A percentile compares a stretch with the other conserved stretches of the same genome.
These are phyloP conservation scores for Thalassoma bifasciatum DNA, from an alignment of 2,113 vertebrate genomes.

Conservation along the genomic window DNA sequence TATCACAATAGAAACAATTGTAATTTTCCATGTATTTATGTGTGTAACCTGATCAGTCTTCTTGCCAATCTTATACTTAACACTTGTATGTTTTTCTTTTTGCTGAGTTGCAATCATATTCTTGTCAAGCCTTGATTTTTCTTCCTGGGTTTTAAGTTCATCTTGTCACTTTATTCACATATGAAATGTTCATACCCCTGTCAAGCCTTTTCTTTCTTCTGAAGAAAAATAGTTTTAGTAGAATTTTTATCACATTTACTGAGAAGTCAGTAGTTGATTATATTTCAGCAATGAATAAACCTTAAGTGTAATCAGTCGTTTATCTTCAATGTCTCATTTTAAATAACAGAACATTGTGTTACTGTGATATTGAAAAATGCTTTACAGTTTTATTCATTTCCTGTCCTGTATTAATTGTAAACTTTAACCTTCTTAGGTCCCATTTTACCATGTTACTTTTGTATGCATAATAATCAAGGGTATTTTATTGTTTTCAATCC, in stretches of 20 bases:
- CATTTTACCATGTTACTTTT: slow-evolving; percentile 4
- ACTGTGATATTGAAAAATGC: not conserved
- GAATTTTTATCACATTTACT: slow-evolving; percentile 86
- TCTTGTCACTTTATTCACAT: slow-evolving; percentile 74
- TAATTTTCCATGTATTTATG: slow-evolving; percentile 84
- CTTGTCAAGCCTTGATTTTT: slow-evolving; percentile 64
- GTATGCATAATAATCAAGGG: slow-evolving; percentile 11
- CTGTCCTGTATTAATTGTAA: not conserved
- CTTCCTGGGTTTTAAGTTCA: slow-evolving; percentile 63
- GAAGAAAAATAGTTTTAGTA: slow-evolving; percentile 84
- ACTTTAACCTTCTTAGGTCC: no score
- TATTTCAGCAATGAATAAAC: slow-evolving; percentile 87
- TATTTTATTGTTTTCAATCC: slow-evolving; percentile 8
- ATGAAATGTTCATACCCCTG: slow-evolving; percentile 72
- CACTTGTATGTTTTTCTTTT: slow-evolving; percentile 71
- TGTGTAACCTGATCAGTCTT: slow-evolving; percentile 83
- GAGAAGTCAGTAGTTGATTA: slow-evolving; percentile 86
- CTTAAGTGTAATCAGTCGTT: slow-evolving; percentile 79
- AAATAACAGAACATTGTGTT: slow-evolving; percentile 2
- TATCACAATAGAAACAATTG: slow-evolving; percentile 79
- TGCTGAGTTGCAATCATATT: slow-evolving; percentile 82
- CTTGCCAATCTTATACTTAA: slow-evolving; percentile 78
- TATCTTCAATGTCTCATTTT: slow-evolving; percentile 65
- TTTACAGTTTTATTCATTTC: slow-evolving; percentile 1
- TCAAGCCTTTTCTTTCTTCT: slow-evolving; percentile 77